These are phyloP conservation scores for Semotilus atromaculatus DNA, from an alignment of 2,797 vertebrate genomes.

Conservation along the genomic window DNA sequence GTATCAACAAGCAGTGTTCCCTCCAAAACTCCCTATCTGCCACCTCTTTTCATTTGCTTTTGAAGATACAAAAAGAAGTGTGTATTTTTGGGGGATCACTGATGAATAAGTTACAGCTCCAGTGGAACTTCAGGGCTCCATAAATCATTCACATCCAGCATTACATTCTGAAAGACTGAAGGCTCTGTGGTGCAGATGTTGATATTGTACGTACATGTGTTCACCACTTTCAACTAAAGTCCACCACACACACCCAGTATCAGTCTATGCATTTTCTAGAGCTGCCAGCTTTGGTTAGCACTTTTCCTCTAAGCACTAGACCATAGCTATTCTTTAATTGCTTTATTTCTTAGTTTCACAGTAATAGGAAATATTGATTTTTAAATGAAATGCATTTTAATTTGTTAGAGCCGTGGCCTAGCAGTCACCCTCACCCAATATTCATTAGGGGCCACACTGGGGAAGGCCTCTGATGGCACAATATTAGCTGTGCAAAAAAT, in stretches of 20 bases:
- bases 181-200: constrained; percentile 17
- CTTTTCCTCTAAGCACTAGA: neutral
- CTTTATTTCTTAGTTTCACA: neutral
- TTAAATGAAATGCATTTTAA: neutral
- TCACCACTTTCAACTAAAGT: neutral
- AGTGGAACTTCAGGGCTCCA: constrained; percentile 5
- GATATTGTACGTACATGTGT: constrained; percentile 19
- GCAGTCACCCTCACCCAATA: neutral
- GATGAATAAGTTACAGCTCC: constrained; percentile 38
- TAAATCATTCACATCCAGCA: constrained; percentile 29
- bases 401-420: neutral
- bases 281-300: neutral
- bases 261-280: neutral
- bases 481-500: constrained; percentile 21
- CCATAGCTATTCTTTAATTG: neutral
- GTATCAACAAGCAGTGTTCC: constrained; percentile 18
- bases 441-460: neutral
- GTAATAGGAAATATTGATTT: constrained; percentile 3
- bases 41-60: constrained; percentile 13
- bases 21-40: constrained; percentile 7
- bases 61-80: constrained; percentile 19
- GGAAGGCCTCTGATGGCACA: constrained; percentile 5
- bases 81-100: constrained; percentile 17
- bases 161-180: neutral
- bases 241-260: neutral